phyloP scores from a whole-genome alignment of 2,113 vertebrate species.

The Spermophilus dauricus region DNA sequence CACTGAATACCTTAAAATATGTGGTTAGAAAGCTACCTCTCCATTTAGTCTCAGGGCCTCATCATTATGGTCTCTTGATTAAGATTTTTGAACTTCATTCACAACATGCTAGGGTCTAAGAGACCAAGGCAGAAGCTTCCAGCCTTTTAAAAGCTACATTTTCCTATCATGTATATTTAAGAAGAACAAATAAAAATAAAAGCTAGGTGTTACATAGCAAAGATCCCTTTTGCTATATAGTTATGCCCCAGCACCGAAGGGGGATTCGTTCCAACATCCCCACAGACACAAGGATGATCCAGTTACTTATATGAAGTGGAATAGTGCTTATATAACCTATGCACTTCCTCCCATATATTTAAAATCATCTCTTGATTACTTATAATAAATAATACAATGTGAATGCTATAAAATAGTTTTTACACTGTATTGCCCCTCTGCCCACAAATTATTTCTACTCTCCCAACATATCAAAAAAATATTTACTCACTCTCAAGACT shows the following conservation, averaged over 20 bases:
- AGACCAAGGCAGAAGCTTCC: background rate
- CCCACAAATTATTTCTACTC: background rate
- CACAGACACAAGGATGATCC: background rate
- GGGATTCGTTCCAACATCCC: background rate
- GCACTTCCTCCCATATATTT: background rate
- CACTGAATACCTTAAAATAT: too few relatives aligned
- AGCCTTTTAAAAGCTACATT: background rate
- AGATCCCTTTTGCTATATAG: background rate
- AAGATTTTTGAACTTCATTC: background rate
- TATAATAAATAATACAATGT: background rate
- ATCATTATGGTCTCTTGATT: background rate
- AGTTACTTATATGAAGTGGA: background rate
- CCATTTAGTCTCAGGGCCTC: background rate
- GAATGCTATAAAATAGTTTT: background rate
- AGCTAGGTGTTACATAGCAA: background rate
- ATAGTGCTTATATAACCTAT: background rate
- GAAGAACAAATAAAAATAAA: background rate
- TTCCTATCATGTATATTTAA: too few relatives aligned
- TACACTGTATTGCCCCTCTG: background rate
- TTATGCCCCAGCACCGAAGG: background rate
- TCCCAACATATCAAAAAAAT: background rate
- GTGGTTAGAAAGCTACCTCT: background rate
- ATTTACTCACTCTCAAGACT: background rate
- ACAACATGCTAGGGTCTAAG: background rate
- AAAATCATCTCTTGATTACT: background rate